phyloP scores from a whole-genome alignment of 1,140 invertebrate species.

The Panagrolaimus sp. region DNA sequence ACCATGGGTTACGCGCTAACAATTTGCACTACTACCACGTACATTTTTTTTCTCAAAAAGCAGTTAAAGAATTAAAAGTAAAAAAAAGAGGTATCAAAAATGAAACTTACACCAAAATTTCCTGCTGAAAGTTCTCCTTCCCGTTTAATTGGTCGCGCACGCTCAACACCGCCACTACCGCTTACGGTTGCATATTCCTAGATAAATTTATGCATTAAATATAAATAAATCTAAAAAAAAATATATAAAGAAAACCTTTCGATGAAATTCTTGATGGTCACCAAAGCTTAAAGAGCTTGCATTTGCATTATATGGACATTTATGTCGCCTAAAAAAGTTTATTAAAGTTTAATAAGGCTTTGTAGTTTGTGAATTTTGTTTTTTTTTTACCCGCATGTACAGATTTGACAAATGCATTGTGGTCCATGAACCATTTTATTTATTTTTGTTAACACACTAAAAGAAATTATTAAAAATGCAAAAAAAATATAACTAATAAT shows the following conservation, averaged over 20 bases:
- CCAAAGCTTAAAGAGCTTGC: constrained; percentile 35
- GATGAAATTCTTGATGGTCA: constrained; percentile 30
- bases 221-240: neutral
- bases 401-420: constrained; percentile 47
- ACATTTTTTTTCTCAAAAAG: constrained; percentile 9
- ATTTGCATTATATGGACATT: constrained; percentile 43
- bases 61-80: neutral
- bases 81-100: neutral
- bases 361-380: neutral
- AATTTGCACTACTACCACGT: neutral
- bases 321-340: constrained; percentile 34
- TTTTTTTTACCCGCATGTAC: constrained; percentile 41
- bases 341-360: neutral
- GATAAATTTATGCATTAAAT: neutral
- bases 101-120: constrained; percentile 14
- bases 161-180: constrained; percentile 14
- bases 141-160: constrained; percentile 19
- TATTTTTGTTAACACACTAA: no score
- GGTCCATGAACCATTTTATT: constrained; percentile 26
- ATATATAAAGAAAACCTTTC: constrained; percentile 21
- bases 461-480: no score
- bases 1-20: constrained; percentile 13
- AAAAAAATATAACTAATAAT: no score
- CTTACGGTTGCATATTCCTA: constrained; percentile 20
- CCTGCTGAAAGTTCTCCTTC: constrained; percentile 12